Evolutionary conservation across 2,113 vertebrate species (phyloP).

Genomic region (Phocoena sinus): DNA sequence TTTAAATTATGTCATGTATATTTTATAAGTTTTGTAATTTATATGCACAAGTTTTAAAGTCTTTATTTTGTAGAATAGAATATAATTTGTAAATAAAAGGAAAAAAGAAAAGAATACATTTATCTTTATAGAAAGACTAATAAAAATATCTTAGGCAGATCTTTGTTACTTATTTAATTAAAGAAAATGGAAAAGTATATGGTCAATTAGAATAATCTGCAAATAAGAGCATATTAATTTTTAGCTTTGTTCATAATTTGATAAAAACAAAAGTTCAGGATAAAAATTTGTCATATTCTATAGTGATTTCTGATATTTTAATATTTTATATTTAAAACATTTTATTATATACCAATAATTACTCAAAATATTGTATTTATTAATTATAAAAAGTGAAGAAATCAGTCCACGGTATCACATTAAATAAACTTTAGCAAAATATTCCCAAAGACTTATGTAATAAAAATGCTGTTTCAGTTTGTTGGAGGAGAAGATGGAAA

Average conservation of each 20-base stretch:
- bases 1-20: not conserved
- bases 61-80: not conserved
- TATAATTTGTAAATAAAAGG: not conserved
- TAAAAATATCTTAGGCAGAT: not conserved
- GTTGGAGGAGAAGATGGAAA: not conserved
- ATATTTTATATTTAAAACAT: not conserved
- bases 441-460: not conserved
- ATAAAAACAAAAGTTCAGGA: not conserved
- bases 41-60: not conserved
- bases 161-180: not conserved
- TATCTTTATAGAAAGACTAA: not conserved
- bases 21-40: not conserved
- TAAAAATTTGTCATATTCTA: not conserved
- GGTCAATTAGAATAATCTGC: not conserved
- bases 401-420: not conserved
- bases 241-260: not conserved
- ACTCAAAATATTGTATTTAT: not conserved
- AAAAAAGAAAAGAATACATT: not conserved
- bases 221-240: not conserved
- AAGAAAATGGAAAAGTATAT: not conserved
- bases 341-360: not conserved
- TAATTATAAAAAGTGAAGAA: not conserved
- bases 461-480: conserved; percentile 2
- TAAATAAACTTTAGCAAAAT: not conserved
- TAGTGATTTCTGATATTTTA: not conserved